phyloP scores from a whole-genome alignment of 2,797 vertebrate genomes.

The Hydrolagus colliei region DNA sequence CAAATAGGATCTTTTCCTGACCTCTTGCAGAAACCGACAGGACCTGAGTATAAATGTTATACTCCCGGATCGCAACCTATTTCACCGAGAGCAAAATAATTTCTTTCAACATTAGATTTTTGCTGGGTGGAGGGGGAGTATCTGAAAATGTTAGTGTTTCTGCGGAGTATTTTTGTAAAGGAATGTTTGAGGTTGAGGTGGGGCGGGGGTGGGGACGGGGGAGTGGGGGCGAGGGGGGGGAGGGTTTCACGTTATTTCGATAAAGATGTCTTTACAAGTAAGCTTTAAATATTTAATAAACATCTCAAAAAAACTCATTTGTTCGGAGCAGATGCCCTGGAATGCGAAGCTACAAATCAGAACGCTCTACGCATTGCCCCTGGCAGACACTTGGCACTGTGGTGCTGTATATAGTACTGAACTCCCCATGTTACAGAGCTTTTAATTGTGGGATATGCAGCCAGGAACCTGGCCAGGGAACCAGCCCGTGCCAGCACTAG shows the following conservation, averaged over 20 bases:
- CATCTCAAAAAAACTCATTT: constrained; percentile 1
- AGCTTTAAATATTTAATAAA: constrained; percentile 8
- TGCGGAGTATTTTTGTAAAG: too few relatives aligned
- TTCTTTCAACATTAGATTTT: too few relatives aligned
- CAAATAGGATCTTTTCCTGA: too few relatives aligned
- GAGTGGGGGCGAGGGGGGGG: too few relatives aligned
- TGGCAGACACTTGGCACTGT: constrained; percentile 56
- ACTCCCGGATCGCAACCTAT: too few relatives aligned
- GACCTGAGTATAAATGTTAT: too few relatives aligned
- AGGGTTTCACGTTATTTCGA: not conserved
- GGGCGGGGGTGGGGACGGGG: too few relatives aligned
- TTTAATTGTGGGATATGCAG: constrained; percentile 7
- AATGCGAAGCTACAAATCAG: constrained; percentile 75
- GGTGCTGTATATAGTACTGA: constrained; percentile 63
- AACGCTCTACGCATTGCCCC: constrained; percentile 53
- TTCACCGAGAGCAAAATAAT: too few relatives aligned
- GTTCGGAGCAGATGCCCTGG: constrained; percentile 79
- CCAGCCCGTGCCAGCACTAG: not conserved
- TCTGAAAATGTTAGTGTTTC: too few relatives aligned
- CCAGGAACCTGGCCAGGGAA: not conserved
- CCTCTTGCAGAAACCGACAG: too few relatives aligned
- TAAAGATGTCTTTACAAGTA: not conserved
- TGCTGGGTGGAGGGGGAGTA: too few relatives aligned
- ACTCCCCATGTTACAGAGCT: constrained; percentile 46
- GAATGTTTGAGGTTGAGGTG: too few relatives aligned